A percentile compares a stretch with the other conserved stretches of the same genome.
phyloP scores from a whole-genome alignment of 2,888 invertebrate genomes.

The Ochropacha duplaris region DNA sequence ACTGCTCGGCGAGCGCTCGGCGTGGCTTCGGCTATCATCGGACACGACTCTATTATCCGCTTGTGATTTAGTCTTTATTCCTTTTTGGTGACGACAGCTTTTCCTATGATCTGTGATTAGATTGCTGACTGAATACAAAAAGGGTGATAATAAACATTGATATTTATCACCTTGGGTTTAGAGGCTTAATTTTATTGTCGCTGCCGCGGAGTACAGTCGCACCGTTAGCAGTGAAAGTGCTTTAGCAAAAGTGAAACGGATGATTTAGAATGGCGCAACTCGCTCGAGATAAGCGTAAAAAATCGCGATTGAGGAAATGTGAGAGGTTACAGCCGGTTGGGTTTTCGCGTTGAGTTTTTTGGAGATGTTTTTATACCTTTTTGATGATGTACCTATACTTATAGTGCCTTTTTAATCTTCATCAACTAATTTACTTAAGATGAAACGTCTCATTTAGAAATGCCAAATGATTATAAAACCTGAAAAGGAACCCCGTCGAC shows the following conservation, averaged over 20 bases:
- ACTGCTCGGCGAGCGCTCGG: conserved; percentile 36
- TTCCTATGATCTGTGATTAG: conserved; percentile 26
- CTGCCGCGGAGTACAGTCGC: conserved; percentile 33
- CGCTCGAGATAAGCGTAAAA: conserved; percentile 66
- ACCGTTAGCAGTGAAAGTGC: conserved; percentile 80
- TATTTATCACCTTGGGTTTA: conserved; percentile 21
- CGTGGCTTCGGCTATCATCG: conserved; percentile 48
- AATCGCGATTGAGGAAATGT: conserved; percentile 59
- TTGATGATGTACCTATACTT: neutral
- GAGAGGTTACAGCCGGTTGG: conserved; percentile 43
- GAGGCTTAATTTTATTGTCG: conserved; percentile 45
- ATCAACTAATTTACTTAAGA: neutral
- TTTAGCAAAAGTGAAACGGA: conserved; percentile 78
- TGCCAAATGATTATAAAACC: neutral
- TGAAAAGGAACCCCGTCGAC: neutral
- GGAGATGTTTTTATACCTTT: conserved; percentile 9
- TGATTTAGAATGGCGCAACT: conserved; percentile 64
- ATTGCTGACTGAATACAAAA: conserved; percentile 21
- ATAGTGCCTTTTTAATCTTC: neutral
- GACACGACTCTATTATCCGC: conserved; percentile 12
- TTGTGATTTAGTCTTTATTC: conserved; percentile 34
- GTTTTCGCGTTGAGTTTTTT: conserved; percentile 22
- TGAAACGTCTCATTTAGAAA: neutral
- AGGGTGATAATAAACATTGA: conserved; percentile 1
- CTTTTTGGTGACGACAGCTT: conserved; percentile 26